Conservation (phyloP, 2,113 vertebrate species). For the Serranochromis macrocephalus region DNA sequence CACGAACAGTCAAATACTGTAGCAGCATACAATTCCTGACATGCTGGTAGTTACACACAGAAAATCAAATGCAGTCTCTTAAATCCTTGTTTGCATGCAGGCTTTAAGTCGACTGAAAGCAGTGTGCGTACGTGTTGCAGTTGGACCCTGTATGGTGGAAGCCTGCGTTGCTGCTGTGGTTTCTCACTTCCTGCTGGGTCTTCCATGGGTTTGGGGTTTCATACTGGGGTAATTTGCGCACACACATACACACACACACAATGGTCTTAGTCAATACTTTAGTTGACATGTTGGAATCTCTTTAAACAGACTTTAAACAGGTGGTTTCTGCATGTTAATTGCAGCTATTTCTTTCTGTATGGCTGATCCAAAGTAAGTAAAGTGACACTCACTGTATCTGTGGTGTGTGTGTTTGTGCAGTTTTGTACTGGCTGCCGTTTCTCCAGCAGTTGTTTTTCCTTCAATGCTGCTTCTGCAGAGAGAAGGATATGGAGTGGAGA, state of each 20-base stretch:
- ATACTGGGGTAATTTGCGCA: constrained; percentile 80
- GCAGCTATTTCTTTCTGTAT: background rate
- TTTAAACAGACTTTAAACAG: background rate
- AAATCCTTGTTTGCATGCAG: constrained; percentile 45
- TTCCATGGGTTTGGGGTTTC: constrained; percentile 91
- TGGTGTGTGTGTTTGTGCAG: constrained; percentile 52
- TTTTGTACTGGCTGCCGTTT: constrained; percentile 89
- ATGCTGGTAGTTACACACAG: background rate
- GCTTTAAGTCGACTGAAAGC: constrained; percentile 82
- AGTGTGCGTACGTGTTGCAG: constrained; percentile 82
- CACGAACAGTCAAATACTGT: background rate
- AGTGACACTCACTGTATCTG: rapidly evolving
- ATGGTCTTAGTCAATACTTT: background rate
- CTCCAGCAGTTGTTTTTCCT: constrained; percentile 90
- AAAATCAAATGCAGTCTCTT: background rate
- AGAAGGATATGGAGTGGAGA: constrained; percentile 81
- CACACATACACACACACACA: background rate
- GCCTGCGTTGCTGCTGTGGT: constrained; percentile 73
- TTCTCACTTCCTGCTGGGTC: constrained; percentile 76
- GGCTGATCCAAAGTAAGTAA: rapidly evolving
- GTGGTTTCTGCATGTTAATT: background rate
- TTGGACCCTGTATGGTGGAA: constrained; percentile 81
- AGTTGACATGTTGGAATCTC: background rate
- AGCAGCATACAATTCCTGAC: too few relatives aligned
- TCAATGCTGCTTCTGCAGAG: constrained; percentile 89